Evolutionary conservation across 2,113 vertebrate genomes (phyloP).

Genomic region (Brachypteracias leptosomus): DNA sequence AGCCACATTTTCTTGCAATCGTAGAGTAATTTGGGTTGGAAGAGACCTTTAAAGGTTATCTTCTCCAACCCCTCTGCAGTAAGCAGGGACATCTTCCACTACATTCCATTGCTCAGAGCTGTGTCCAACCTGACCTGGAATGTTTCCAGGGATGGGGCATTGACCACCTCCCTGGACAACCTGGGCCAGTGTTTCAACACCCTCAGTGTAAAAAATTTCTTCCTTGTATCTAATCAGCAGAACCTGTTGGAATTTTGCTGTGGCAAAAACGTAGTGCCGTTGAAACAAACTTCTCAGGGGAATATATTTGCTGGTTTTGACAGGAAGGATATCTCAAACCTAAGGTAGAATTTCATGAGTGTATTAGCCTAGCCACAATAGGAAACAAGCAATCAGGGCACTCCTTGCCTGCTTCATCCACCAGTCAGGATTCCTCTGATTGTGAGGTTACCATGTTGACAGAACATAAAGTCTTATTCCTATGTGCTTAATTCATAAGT

Average conservation of each 20-base stretch:
- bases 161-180: too few relatives aligned
- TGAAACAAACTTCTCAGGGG: not conserved
- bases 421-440: not conserved
- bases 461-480: not conserved
- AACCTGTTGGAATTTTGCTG: not conserved
- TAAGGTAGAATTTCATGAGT: not conserved
- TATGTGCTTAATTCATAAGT: not conserved
- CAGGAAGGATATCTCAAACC: not conserved
- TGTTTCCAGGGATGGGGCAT: not conserved
- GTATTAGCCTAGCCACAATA: not conserved
- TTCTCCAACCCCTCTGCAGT: not conserved
- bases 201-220: rapidly evolving
- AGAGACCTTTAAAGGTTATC: not conserved
- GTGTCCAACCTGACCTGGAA: rapidly evolving
- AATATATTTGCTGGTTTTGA: not conserved
- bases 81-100: not conserved
- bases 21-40: not conserved
- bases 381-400: not conserved
- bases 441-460: not conserved
- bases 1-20: not conserved
- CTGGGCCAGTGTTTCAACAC: not conserved
- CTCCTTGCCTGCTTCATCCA: not conserved
- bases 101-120: not conserved
- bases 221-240: not conserved
- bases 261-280: not conserved